A percentile compares a stretch with the other conserved stretches of the same genome.
Conservation (phyloP, 2,113 vertebrate genomes). For the Bucco capensis region DNA sequence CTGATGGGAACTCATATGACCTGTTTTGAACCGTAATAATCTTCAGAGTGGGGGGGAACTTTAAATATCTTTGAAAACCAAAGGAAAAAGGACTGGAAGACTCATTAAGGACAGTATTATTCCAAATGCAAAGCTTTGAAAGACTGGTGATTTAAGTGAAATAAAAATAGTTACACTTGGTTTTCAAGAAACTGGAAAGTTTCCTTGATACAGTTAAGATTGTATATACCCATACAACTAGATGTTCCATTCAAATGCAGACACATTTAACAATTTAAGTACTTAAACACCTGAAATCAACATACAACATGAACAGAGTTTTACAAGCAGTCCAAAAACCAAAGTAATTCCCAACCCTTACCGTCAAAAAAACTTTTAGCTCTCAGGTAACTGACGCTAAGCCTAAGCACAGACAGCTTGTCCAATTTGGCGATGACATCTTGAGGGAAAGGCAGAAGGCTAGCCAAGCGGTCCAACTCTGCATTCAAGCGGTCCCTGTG, state of each 20-base stretch:
- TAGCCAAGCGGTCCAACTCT: constrained; percentile 82
- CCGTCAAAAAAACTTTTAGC: constrained; percentile 87
- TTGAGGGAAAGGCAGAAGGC: constrained; percentile 82
- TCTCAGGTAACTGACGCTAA: constrained; percentile 86
- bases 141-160: background rate
- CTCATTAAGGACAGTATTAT: background rate
- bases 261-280: constrained; percentile 9
- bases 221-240: background rate
- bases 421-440: constrained; percentile 86
- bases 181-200: constrained; percentile 31
- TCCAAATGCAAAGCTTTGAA: constrained; percentile 4
- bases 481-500: constrained; percentile 85
- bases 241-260: background rate
- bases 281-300: background rate
- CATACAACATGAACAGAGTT: background rate
- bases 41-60: background rate
- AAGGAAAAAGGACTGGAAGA: background rate
- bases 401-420: constrained; percentile 85
- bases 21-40: background rate
- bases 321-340: background rate
- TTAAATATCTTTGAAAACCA: background rate
- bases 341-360: constrained; percentile 68
- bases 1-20: background rate
- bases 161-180: background rate
- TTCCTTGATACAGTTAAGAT: constrained; percentile 4